Base-by-base conservation (phyloP, 2,113 vertebrate species). In the Coracopsis vasa region DNA sequence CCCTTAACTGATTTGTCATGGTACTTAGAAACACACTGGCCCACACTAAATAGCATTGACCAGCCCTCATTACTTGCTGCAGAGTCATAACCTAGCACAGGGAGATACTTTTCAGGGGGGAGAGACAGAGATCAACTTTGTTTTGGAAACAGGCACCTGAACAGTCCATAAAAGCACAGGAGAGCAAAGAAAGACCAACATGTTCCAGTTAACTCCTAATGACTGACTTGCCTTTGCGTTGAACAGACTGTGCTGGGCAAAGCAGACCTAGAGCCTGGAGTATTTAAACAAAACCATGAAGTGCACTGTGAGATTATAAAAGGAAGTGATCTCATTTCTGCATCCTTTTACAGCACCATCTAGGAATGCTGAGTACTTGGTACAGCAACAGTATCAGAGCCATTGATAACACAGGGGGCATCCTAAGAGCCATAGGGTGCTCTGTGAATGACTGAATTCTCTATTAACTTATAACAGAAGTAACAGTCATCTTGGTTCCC, bases 91-190 rank as follows among this genome's bases (percentile, higher is more conserved):
- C n/a, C 25, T 33, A 24, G 44, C 21, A 28, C 13, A 82, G 74
- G n/a, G 54, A 88, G 51, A 14, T 72, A 39, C 18, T 91, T 72
- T 67, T 74, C 71, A 62, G 56, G 47, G 27, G 7, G 25, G 25
- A 90, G 50, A 19, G 11, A 12, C 39, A 60, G 90, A 73, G 28
- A 50, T 13, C 6, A 44, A 18, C 16, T 75, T 75, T 78, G 25
- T 69, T 93, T 87, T 94, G 73, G 73, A 87, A 92, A 90, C n/a
- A 94, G 37, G 31, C 70, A 94, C 73, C 74, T 72, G 77, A 37
- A 74, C 10, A 13, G 31, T 67, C 61, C 58, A 24, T 82, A 73
- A 92, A 72, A 88, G 70, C 62, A 64, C 42, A 67, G 47, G 53
- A 80, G 23, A 54, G 41, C 44, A 62, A 74, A 72, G 39, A 77